Evolutionary conservation across 2,113 vertebrate species (phyloP), one percentile per base, ranked within the genome.

Genomic region (Myotis davidii): DNA sequence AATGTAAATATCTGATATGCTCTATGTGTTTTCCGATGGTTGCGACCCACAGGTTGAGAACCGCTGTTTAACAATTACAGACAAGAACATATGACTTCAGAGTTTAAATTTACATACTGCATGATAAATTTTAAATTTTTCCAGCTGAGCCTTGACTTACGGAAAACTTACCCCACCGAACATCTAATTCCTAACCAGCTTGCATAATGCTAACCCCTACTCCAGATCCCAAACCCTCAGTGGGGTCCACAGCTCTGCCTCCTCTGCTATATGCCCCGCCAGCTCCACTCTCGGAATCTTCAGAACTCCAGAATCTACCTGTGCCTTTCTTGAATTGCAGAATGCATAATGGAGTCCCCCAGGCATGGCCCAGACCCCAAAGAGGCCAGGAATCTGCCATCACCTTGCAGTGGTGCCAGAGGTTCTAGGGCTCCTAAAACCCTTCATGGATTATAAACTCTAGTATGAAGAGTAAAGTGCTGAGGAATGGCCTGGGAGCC

Each of bases 291-390:
- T 70, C 0, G 20, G 52, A 93, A 56, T 39, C 17, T 16, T 73
- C n/a, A 20, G 2, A 59, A 54, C 56, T 85, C 86, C 87, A 59
- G 76, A 91, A 42, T 91, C 54, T 59, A 76, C 42, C 0, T 10
- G 78, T 97, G 78, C 96, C 91, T 97, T 96, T 94, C 90, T 94
- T 52, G 69, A 91, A 54, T 74, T 84, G 52, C 85, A 92, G 94
- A 93, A 90, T 9, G 20, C n/a, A 34, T 69, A 70, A 77, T n/a
- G 69, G 95, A 88, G 45, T n/a, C 54, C 86, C 39, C 39, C 34
- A 10, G 79, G 56, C 83, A 76, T 91, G 77, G 77, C 61, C 69
- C 29, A n/a, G 37, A 39, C 45, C 54, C 65, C 61, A 0, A 65
- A 32, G 74, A 76, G 32, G 45, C 79, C 37, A 85, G 85, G 56